Percentiles rank a stretch among this genome's conserved stretches.
Conservation (phyloP, 2,888 invertebrate genomes). For the Drosophila infuscata region DNA sequence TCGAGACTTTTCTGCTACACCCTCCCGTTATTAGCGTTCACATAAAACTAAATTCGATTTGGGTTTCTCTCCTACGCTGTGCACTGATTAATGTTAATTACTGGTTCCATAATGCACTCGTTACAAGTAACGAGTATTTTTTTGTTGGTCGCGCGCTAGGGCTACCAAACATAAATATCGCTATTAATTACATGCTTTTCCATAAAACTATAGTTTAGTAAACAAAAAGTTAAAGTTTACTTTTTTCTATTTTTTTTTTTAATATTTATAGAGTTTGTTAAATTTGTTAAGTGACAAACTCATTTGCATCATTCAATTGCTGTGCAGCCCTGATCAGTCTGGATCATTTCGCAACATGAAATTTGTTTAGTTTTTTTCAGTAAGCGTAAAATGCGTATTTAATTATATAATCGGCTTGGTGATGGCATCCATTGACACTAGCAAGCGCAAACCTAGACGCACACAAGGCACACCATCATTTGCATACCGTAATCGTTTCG, state of each 20-base stretch:
- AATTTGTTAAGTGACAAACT: background rate
- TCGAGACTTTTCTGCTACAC: constrained; percentile 20
- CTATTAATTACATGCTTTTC: background rate
- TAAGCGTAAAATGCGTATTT: constrained; percentile 47
- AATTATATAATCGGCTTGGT: constrained; percentile 65
- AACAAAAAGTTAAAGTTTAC: background rate
- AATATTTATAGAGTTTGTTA: background rate
- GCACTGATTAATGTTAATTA: constrained; percentile 72
- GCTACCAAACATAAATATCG: constrained; percentile 8
- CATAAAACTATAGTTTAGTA: background rate
- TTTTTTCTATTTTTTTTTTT: background rate
- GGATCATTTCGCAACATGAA: background rate
- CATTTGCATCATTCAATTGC: background rate
- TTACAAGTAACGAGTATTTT: constrained; percentile 16
- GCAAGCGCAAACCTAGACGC: constrained; percentile 88
- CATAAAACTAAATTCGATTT: constrained; percentile 71
- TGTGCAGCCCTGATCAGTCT: constrained; percentile 38
- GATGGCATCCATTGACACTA: constrained; percentile 85
- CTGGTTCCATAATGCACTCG: constrained; percentile 12
- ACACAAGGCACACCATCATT: constrained; percentile 89
- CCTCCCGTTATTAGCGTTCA: constrained; percentile 58
- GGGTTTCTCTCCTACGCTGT: constrained; percentile 61
- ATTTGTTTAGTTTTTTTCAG: constrained; percentile 15
- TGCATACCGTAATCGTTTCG: constrained; percentile 86
- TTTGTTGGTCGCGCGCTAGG: constrained; percentile 16